A percentile compares a stretch with the other conserved stretches of the same genome.
phyloP scores from a whole-genome alignment of 1,140 invertebrate genomes.

The Oedothorax gibbosus region DNA sequence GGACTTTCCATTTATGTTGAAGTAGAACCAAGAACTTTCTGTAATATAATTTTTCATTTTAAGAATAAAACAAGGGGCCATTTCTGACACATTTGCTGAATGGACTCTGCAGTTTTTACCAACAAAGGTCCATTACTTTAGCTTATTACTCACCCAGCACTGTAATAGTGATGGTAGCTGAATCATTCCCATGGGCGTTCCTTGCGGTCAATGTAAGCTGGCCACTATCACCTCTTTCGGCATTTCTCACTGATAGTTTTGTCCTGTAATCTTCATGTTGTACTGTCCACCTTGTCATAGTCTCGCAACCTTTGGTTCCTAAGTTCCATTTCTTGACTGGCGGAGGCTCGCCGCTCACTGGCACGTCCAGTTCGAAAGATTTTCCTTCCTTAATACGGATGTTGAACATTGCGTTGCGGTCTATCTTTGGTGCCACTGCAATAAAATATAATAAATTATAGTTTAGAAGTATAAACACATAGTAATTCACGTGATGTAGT shows the following conservation, averaged over 20 bases:
- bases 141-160: slow-evolving; percentile 76
- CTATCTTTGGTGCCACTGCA: slow-evolving; percentile 91
- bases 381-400: slow-evolving; percentile 93
- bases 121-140: background rate
- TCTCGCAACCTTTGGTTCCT: slow-evolving; percentile 82
- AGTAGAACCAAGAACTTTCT: no score
- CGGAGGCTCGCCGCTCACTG: slow-evolving; percentile 92
- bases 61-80: no score
- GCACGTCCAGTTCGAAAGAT: slow-evolving; percentile 93
- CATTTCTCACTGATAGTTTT: slow-evolving; percentile 87
- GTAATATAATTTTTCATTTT: no score
- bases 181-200: slow-evolving; percentile 91
- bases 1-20: no score
- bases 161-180: slow-evolving; percentile 87
- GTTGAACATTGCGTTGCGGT: slow-evolving; percentile 91
- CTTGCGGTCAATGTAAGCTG: slow-evolving; percentile 79
- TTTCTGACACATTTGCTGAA: background rate
- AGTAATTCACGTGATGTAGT: no score
- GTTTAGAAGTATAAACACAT: no score
- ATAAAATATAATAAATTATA: no score
- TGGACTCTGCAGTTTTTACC: no score
- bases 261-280: slow-evolving; percentile 88
- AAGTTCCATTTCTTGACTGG: slow-evolving; percentile 93
- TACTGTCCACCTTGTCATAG: slow-evolving; percentile 85
- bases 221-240: slow-evolving; percentile 89